Evolutionary conservation across 2,113 vertebrate genomes (phyloP).

Genomic region (Cyphotilapia sp.): DNA sequence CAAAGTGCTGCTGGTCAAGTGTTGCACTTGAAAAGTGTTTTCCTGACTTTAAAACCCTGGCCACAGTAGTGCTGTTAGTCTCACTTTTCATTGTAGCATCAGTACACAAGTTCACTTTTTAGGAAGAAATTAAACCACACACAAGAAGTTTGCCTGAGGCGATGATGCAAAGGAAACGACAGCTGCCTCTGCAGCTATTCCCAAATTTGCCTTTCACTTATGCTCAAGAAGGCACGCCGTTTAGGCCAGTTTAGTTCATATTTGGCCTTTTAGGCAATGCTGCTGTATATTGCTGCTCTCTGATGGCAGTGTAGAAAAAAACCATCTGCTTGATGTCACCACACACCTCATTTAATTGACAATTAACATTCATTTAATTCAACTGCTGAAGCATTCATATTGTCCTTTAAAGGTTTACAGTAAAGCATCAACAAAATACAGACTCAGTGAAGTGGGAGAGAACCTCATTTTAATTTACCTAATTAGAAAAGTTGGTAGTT

Average conservation of each 20-base stretch:
- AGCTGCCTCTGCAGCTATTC: neutral
- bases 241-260: neutral
- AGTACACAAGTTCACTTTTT: neutral
- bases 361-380: neutral
- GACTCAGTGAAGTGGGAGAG: neutral
- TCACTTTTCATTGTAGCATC: neutral
- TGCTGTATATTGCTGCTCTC: neutral
- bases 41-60: neutral
- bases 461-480: neutral
- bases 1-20: neutral
- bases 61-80: neutral
- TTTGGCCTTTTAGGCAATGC: neutral
- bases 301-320: neutral
- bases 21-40: neutral
- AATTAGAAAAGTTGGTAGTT: neutral
- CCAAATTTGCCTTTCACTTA: neutral
- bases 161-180: neutral
- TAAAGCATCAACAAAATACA: neutral
- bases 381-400: neutral
- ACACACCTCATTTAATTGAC: rapidly evolving
- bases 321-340: neutral
- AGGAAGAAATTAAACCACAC: neutral
- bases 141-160: neutral
- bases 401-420: neutral
- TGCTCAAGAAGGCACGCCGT: neutral